Evolutionary conservation across 2,113 vertebrate genomes (phyloP).

Genomic region (Cyprinodon variegatus): DNA sequence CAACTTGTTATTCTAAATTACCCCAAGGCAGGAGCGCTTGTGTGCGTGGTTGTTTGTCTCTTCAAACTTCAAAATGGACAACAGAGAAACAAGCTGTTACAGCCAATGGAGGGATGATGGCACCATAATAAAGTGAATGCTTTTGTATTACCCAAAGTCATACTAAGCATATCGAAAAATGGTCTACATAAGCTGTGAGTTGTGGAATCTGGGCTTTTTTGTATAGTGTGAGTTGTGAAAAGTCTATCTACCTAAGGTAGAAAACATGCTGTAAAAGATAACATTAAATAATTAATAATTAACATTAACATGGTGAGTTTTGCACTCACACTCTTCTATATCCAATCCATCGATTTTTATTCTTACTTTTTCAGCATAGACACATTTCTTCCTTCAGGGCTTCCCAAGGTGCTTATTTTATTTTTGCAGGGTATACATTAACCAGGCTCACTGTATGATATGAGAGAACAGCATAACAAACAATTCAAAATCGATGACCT

Average conservation of each 20-base stretch:
- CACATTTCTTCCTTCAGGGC: conserved; percentile 30
- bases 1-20: too few relatives aligned
- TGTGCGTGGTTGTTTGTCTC: too few relatives aligned
- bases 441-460: conserved; percentile 50
- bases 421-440: conserved; percentile 60
- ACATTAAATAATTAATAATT: background rate
- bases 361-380: conserved; percentile 22
- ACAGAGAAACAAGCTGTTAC: too few relatives aligned
- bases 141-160: background rate
- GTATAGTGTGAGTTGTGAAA: too few relatives aligned
- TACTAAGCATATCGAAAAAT: background rate
- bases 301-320: background rate
- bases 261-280: conserved; percentile 3
- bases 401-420: conserved; percentile 59
- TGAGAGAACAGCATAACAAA: conserved; percentile 33
- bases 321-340: background rate
- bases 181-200: too few relatives aligned
- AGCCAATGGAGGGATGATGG: too few relatives aligned
- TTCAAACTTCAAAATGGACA: too few relatives aligned
- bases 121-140: background rate
- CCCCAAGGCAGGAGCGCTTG: too few relatives aligned
- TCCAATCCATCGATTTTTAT: conserved; percentile 21
- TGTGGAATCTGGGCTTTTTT: too few relatives aligned
- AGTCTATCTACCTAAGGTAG: background rate
- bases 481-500: conserved; percentile 39